A percentile compares a stretch with the other conserved stretches of the same genome.
phyloP scores from a whole-genome alignment of 2,888 invertebrate species.

The Falcaria lacertinaria region DNA sequence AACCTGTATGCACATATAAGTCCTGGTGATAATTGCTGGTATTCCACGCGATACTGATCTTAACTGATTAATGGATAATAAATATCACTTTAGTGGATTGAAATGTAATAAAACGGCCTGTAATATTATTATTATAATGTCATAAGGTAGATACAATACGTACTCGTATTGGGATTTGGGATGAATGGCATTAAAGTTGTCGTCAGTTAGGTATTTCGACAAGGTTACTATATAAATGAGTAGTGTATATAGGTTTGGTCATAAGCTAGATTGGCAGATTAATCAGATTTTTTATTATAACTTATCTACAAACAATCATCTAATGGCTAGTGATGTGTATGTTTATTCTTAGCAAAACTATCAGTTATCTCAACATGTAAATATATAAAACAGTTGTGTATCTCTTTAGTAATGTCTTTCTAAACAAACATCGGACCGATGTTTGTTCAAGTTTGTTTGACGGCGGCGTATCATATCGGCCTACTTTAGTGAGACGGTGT shows the following conservation, averaged over 20 bases:
- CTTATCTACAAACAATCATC: no score
- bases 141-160: background rate
- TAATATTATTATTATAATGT: background rate
- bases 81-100: background rate
- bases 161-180: no score
- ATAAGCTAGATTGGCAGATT: no score
- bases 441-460: background rate
- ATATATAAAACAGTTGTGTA: no score
- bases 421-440: background rate
- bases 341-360: no score
- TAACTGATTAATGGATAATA: background rate
- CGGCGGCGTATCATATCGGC: background rate
- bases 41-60: background rate
- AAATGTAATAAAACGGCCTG: background rate
- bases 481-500: slow-evolving; percentile 6
- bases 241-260: no score
- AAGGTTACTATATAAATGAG: no score
- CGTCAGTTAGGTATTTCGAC: no score
- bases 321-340: no score
- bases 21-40: background rate
- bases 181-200: no score
- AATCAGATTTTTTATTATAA: no score
- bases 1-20: background rate
- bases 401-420: background rate
- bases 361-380: no score